Base-by-base conservation (phyloP, 2,888 invertebrate genomes). In the Bhutanitis thaidina region DNA sequence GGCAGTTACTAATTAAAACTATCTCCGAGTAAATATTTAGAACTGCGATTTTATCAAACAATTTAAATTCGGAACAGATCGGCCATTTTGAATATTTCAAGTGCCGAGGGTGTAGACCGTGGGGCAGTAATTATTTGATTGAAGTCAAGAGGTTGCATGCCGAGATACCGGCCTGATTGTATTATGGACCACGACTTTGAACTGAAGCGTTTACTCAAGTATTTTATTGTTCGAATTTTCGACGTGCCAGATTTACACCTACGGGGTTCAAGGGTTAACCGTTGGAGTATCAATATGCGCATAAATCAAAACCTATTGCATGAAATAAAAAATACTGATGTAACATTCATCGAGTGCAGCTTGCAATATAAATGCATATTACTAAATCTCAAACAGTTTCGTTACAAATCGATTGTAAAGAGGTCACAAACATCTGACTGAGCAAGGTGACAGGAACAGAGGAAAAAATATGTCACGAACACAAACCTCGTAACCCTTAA, bases 121-220 rank as follows among this genome's bases (percentile, higher is more conserved):
- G 75, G 86, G 86, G 84, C 85, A 86, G 87, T 88, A 89, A 89
- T 89, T 84, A 80, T 80, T 88, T 89, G 87, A 89, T 89, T 89
- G 86, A 67, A 88, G 88, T 89, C 84, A 81, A 89, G 89, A 86
- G 89, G 86, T 73, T 68, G 78, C 89, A 77, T 73, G 81, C 80
- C 83, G 88, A 82, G 89, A 83, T 80, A 77, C 71, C 74, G 66
- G 63, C 72, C 69, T 76, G 64, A 73, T 55, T 63, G 73, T 71
- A 80, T 87, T 86, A 83, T 85, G 66, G 55, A 52, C 58, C 70
- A 67, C 72, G 72, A 74, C 74, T 77, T 73, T 61, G 67, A 63
- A 66, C 67, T 56, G 57, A 63, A 71, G 62, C 62, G 73, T 68
- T 65, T 60, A 51, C 61, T 71, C 65, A 62, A 81, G 80, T 73